Base-by-base conservation (phyloP, 1,140 invertebrate genomes). In the Ooceraea biroi region DNA sequence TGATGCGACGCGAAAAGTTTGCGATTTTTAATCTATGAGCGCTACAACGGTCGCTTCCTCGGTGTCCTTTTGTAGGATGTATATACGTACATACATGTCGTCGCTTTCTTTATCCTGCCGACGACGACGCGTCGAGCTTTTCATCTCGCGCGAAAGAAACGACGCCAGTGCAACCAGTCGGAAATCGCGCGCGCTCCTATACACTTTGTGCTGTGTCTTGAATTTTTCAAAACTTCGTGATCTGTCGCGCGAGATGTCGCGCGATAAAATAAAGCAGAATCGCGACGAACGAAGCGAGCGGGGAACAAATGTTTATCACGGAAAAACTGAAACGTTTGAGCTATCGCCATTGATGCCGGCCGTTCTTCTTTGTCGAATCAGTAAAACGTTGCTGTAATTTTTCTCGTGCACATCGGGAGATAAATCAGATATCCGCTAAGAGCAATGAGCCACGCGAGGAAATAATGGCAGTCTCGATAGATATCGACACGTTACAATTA, bases 1-100 rank as follows among this genome's bases (percentile, higher is more conserved):
- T 89, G 88, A 89, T 85, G 85, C 78, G 57, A 77, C 55, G 74
- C 76, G 86, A 84, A 76, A 89, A 80, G 60, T 82, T 76, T 66
- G 78, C 66, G 82, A 74, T 86, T 88, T 82, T 87, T 80, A 83
- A 82, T 69, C 65, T 73, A 78, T 84, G 85, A 82, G 71, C 57
- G 58, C 10, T 68, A 78, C 48, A 44, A 66, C 52, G 60, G 48
- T 36, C 12, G 63, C 22, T 44, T 58, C 44, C 60, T 50, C 66
- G 19, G 41, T 19, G n/a, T 46, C 36, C 52, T 71, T 80, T 80
- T 80, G 14, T 14, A 68, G 27, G 1, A 78, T 36, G 50, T 65
- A 76, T 7, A n/a, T 25, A 74, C 8, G 17, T 44, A 10, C 55
- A 30, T 19, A 36, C 36, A 36, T 19, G 52, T 36, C 50, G 57